A percentile compares a stretch with the other conserved stretches of the same genome.
Evolutionary conservation across 2,888 invertebrate genomes (phyloP).

Genomic region (Lochmaea crataegi): DNA sequence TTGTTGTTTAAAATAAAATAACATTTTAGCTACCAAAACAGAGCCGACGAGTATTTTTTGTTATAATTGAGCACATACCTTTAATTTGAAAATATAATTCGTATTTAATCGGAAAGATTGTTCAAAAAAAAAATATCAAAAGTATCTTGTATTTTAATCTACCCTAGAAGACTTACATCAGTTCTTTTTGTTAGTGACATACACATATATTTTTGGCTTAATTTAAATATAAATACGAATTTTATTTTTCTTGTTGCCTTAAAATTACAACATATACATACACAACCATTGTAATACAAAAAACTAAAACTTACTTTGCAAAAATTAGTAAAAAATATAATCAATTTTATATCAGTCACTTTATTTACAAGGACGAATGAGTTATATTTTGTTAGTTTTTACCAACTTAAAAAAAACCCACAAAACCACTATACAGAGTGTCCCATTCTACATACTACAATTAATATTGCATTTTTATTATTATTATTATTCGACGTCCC

Average conservation of each 20-base stretch:
- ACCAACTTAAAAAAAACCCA: conserved; percentile 15
- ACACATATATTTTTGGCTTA: background rate
- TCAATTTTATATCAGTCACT: conserved; percentile 51
- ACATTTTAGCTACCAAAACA: conserved; percentile 4
- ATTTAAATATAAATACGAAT: conserved; percentile 2
- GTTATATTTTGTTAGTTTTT: conserved; percentile 34
- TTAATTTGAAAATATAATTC: conserved; percentile 26
- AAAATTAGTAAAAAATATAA: conserved; percentile 50
- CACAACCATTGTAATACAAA: conserved; percentile 41
- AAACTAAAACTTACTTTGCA: conserved; percentile 38
- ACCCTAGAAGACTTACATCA: background rate
- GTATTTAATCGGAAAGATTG: background rate
- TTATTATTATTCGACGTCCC: background rate
- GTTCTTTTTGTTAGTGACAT: too few species aligned
- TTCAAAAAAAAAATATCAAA: too few species aligned
- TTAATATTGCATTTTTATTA: background rate
- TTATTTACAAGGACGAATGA: conserved; percentile 52
- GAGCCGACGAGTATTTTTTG: conserved; percentile 28
- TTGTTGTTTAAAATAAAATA: background rate
- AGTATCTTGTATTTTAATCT: too few species aligned
- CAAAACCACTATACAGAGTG: conserved; percentile 9
- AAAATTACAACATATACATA: conserved; percentile 26
- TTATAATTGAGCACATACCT: conserved; percentile 33
- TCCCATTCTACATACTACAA: too few species aligned
- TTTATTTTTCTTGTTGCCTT: conserved; percentile 1